Conservation (phyloP, 2,113 vertebrate species). For the Eubucco bourcierii region DNA sequence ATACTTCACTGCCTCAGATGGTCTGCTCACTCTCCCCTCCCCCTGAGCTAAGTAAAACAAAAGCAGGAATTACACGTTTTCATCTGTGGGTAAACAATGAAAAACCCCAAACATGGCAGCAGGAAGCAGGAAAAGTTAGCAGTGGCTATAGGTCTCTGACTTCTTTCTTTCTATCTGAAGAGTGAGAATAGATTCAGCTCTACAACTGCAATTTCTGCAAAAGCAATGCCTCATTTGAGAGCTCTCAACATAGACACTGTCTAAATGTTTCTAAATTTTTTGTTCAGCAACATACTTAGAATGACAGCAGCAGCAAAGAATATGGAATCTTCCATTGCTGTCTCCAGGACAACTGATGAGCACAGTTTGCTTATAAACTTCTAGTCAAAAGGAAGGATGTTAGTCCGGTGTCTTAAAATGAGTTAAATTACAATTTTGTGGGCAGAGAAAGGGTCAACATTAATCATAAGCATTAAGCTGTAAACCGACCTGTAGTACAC, state of each 20-base stretch:
- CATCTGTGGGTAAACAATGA: conserved; percentile 18
- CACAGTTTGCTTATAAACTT: accelerated
- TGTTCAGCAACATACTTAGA: neutral
- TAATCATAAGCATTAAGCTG: neutral
- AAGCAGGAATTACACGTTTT: conserved; percentile 53
- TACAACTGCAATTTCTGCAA: neutral
- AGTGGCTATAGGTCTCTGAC: conserved; percentile 10
- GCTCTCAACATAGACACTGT: neutral
- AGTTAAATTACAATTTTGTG: neutral
- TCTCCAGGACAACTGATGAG: neutral
- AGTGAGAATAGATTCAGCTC: neutral
- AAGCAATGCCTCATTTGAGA: neutral
- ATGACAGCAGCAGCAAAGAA: accelerated
- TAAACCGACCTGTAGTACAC: neutral
- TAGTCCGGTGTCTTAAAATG: neutral
- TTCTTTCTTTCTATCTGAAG: neutral
- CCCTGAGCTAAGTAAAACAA: conserved; percentile 4
- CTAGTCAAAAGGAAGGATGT: neutral
- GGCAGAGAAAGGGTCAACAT: neutral
- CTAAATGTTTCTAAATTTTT: neutral
- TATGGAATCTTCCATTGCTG: neutral
- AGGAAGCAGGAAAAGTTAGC: conserved; percentile 34
- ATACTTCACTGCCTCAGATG: neutral
- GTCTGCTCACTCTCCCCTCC: neutral
- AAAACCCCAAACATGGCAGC: neutral